Conservation (phyloP, 1,140 invertebrate genomes). For the Adelges cooleyi region DNA sequence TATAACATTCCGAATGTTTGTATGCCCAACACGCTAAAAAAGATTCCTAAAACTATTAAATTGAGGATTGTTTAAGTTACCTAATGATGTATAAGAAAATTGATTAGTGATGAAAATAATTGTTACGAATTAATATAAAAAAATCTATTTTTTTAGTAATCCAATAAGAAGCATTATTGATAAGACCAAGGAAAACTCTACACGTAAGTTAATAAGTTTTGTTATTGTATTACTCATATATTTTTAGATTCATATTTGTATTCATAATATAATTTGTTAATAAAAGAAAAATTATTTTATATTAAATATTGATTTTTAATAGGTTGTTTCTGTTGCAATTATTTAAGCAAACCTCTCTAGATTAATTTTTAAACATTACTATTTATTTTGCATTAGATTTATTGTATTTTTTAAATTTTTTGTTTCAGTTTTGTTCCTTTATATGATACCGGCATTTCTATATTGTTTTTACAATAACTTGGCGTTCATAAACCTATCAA, state of each 20-base stretch:
- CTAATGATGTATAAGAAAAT: no score
- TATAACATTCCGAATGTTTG: no score
- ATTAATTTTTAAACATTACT: not conserved
- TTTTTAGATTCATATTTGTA: not conserved
- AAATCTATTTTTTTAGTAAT: not conserved
- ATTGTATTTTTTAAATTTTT: not conserved
- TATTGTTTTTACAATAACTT: slow-evolving; percentile 95
- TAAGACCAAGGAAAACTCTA: slow-evolving; percentile 3
- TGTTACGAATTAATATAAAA: no score
- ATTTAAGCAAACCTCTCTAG: not conserved
- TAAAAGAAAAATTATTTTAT: slow-evolving; percentile 17
- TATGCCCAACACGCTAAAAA: no score
- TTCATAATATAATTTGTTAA: not conserved
- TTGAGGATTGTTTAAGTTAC: no score
- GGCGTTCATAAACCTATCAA: slow-evolving; percentile 77
- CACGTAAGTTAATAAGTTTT: not conserved
- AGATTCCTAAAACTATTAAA: no score
- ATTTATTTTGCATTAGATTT: not conserved
- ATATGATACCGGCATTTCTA: slow-evolving; percentile 78
- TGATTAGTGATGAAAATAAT: no score
- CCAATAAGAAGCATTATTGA: not conserved
- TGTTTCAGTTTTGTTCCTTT: slow-evolving; percentile 56
- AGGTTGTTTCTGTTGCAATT: no score
- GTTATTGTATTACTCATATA: no score
- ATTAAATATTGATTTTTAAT: no score